Evolutionary conservation across 2,888 invertebrate species (phyloP), one percentile per base, ranked within the genome.

Genomic region (Scaptomyza caliginosa): DNA sequence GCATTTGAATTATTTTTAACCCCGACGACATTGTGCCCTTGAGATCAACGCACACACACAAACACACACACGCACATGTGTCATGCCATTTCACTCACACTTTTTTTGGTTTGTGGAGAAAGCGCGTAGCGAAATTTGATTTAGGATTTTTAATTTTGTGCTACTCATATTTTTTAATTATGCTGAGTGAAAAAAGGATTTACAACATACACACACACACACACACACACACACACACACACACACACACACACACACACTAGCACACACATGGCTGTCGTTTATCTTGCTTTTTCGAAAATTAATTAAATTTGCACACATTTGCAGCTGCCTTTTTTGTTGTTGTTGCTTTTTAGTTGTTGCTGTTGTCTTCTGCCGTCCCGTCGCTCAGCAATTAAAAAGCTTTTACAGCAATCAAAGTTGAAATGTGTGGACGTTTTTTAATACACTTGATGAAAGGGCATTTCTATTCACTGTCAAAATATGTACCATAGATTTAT

Each of bases 1-100:
- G 83, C 84, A 83, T 84, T 84, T 86, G 86, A 84, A 86, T 88
- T 83, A 88, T 84, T 88, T 86, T 84, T 84, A 88, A 82, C 86
- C 88, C 88, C 86, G 86, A 86, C 84, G 86, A 85, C 84, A 85
- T 86, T 88, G 88, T 88, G 88, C 84, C 86, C 83, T 84, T 88
- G 89, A 88, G 88, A 87, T 77, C 74, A 80, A 60, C 81, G 65
- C 72, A 56, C 50, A 50, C 52, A 24, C 55, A 52, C 56, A 11
- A 58, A 10, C 54, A 42, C 54, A 36, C 49, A 36, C 36, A 38
- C 52, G 13, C 59, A 38, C 62, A 54, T 54, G 56, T 51, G 51
- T 36, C 38, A 45, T 52, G 45, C 48, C 43, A 40, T 24, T 58
- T 28, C 36, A 32, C 68, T 55, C 54, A 57, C 28, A 50, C 54